Base-by-base conservation (phyloP, 2,888 invertebrate genomes). In the Lepidochitona cinerea region DNA sequence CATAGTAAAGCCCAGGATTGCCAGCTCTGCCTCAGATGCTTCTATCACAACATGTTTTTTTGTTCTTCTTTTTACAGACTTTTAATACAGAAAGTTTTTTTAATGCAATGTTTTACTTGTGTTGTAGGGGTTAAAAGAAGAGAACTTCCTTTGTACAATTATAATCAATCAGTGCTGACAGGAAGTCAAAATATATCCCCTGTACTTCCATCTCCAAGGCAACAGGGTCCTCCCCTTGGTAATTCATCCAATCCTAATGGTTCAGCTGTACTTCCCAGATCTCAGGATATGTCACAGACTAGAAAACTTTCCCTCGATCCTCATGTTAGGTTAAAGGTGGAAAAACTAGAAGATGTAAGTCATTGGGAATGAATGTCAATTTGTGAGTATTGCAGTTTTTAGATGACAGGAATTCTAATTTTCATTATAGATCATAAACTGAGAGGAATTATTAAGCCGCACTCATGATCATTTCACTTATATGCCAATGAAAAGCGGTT, bases 221-320 rank as follows among this genome's bases (percentile, higher is more conserved):
- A 12, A 18, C 32, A 59, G 26, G 32, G 2, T 14, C 59, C 59
- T 29, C 32, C 59, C 23, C 32, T 26, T 29, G 59, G 59, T 18
- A 23, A 23, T 23, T 59, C 59, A 23, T 32, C 23, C 23, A 59
- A 12, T 4, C 23, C 23, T 23, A 49, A 32, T 4, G 59, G 59
- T 23, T 14, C 26, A 32, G 59, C 12, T 49, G 70, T 36, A 12
- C 70, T 74, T 4, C 54, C 79, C 6, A 73, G 75, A 29, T 76
- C 76, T 18, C 70, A 77, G 0, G 72, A 77, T 32, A 77, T 78
- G 54, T 75, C 83, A 12, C 78, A 81, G 59, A 79, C 84, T 6
- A 73, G 81, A 36, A 85, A 84, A 67, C 68, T 84, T 18, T 83
- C 85, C 0, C 76, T 87, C n/a, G 87, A 86, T 76, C 87, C 87